Evolutionary conservation across 1,140 invertebrate species (phyloP), one percentile per base, ranked within the genome.

Genomic region (Danaus plexippus): DNA sequence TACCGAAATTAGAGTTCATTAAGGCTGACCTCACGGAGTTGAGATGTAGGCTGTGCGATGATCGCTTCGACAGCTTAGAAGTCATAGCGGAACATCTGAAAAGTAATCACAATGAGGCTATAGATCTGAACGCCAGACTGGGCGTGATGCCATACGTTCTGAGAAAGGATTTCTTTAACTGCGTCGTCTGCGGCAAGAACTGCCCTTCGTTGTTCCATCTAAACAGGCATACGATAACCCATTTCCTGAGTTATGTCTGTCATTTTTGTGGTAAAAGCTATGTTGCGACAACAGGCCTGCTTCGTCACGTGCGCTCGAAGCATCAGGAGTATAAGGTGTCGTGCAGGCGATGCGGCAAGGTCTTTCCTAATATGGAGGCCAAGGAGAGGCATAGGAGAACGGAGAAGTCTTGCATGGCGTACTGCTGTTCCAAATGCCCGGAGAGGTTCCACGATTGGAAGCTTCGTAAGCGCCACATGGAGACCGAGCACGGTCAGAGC

Each of bases 191-290:
- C 50, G 61, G 56, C 0, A 84, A 81, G 46, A 75, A 59, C n/a
- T 66, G 77, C 9, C 80, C 80, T 4, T 79, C 83, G 0, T 53
- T 84, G 0, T 76, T 82, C 47, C 80, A 82, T 44, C 13, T 86
- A 9, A 84, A 83, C 15, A 49, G 77, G 42, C 80, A 86, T 51
- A 86, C 83, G 12, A 76, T 83, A 40, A 76, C 79, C 0, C 83
- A 86, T 54, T 86, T 86, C 15, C 46, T 78, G 47, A 77, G 72
- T 11, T 81, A 77, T 56, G 78, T 84, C 0, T 86, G 83, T 32
- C 75, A 84, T 47, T 78, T 78, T 0, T 86, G 83, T 55, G 83
- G 80, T 0, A 79, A 71, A 15, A 83, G 80, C 32, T 84, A 86
- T 46, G 67, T 82, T 0, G 77, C 83, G 0, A 75, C 75, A 0